Conservation (phyloP, 2,888 invertebrate genomes). For the Hecatera dysodea region DNA sequence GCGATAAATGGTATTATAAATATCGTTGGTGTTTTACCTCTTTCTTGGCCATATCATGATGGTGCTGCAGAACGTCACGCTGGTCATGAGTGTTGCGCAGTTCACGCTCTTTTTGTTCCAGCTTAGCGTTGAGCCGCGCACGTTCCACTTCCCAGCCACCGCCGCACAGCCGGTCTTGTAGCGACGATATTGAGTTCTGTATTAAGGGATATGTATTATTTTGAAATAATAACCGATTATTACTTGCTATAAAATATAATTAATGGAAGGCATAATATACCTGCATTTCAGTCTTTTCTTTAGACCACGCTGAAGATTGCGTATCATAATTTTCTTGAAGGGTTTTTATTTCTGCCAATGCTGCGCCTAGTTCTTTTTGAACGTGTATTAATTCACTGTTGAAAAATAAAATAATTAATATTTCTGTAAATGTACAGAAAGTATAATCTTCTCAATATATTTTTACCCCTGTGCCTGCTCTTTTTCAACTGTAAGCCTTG, state of each 20-base stretch:
- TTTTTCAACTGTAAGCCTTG: conserved; percentile 95
- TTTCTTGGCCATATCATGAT: conserved; percentile 93
- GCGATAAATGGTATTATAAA: too few species aligned
- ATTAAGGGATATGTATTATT: background rate
- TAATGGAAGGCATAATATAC: conserved; percentile 76
- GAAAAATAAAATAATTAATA: conserved; percentile 45
- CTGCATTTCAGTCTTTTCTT: conserved; percentile 93
- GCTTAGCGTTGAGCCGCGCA: conserved; percentile 92
- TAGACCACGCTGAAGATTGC: conserved; percentile 93
- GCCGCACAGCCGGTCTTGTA: conserved; percentile 88
- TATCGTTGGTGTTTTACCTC: conserved; percentile 72
- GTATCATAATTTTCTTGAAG: conserved; percentile 92
- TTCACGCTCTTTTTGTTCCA: conserved; percentile 94
- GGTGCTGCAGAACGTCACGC: conserved; percentile 93
- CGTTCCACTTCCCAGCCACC: conserved; percentile 92
- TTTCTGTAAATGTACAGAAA: background rate
- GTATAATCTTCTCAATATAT: background rate
- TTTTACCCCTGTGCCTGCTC: conserved; percentile 93
- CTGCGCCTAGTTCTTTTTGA: conserved; percentile 91
- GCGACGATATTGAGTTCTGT: conserved; percentile 84
- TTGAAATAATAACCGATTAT: background rate
- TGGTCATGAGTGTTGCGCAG: conserved; percentile 94
- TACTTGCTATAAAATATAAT: background rate
- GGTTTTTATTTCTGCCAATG: conserved; percentile 92
- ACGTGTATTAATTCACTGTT: conserved; percentile 91